Evolutionary conservation across 2,113 vertebrate genomes (phyloP).

Genomic region (Platysternon megacephalum): DNA sequence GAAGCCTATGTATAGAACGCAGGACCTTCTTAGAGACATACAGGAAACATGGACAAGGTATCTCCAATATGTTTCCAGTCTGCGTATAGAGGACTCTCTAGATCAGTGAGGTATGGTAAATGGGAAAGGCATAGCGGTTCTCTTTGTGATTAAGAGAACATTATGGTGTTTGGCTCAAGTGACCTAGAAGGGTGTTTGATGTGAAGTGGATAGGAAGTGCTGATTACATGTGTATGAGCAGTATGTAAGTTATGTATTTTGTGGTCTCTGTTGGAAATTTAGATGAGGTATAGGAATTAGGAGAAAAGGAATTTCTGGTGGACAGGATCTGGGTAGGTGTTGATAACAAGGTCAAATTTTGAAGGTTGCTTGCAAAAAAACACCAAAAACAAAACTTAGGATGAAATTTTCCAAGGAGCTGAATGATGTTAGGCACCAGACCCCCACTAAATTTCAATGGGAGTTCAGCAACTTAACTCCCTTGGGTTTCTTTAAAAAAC

Average conservation of each 20-base stretch:
- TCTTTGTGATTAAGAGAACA: neutral
- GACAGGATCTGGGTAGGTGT: neutral
- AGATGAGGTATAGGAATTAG: neutral
- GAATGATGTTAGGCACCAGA: neutral
- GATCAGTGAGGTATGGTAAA: neutral
- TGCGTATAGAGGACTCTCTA: neutral
- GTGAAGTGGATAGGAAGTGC: neutral
- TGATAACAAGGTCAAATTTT: neutral
- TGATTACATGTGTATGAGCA: neutral
- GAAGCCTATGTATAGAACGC: neutral
- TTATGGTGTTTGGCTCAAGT: neutral
- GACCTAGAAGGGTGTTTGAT: rapidly evolving
- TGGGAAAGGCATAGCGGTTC: neutral
- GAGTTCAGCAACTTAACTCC: neutral
- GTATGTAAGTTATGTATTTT: neutral
- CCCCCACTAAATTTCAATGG: neutral
- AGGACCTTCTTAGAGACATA: conserved; percentile 19
- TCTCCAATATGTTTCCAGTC: neutral
- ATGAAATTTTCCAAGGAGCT: neutral
- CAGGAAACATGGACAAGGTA: conserved; percentile 33
- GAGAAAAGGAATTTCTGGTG: neutral
- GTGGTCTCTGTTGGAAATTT: neutral
- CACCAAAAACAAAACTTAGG: neutral
- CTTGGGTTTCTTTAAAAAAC: neutral
- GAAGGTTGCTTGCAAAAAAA: neutral